Base-by-base conservation (phyloP, 2,797 vertebrate genomes). In the Orestias chungarensis region DNA sequence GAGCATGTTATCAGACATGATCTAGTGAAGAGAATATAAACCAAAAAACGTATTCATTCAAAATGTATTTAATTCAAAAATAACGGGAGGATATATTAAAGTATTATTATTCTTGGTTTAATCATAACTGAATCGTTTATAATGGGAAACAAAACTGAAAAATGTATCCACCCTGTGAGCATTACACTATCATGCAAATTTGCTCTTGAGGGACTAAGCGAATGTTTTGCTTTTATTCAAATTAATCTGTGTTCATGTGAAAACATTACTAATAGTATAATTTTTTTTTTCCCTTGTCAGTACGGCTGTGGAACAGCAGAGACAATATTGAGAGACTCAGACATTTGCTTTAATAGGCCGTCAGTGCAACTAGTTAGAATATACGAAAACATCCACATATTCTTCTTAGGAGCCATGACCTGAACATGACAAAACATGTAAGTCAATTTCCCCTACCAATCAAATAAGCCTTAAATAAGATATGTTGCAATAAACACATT, bases 351-450 rank as follows among this genome's bases (percentile, higher is more conserved):
- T 52, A 40, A 73, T 82, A 78, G 73, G 64, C 31, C 33, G 31
- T 14, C 29, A 64, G 66, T 35, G 54, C 55, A 67, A 49, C 18
- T n/a, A 71, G 47, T 64, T 68, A 23, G 29, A 44, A 72, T 69
- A 23, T 0, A 52, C 46, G 59, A 52, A 50, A 55, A 76, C 49
- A 71, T 72, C 35, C n/a, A 3, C 70, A 42, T 29, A 66, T 73
- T 25, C 29, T 69, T 66, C 52, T 81, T 31, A 61, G 72, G 43
- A 74, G 43, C 33, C 54, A 65, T 50, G 25, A 20, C 33, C 55
- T 71, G 66, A 83, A 78, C 71, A n/a, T 9, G 35, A 35, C 55
- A 55, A 35, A 81, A 57, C 78, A 81, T 71, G 78, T 73, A 59
- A 86, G 66, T 59, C 50, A 49, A 68, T 64, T 68, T 54, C 12